A percentile compares a stretch with the other conserved stretches of the same genome.
phyloP scores from a whole-genome alignment of 2,113 vertebrate species.

The Coracopsis vasa region DNA sequence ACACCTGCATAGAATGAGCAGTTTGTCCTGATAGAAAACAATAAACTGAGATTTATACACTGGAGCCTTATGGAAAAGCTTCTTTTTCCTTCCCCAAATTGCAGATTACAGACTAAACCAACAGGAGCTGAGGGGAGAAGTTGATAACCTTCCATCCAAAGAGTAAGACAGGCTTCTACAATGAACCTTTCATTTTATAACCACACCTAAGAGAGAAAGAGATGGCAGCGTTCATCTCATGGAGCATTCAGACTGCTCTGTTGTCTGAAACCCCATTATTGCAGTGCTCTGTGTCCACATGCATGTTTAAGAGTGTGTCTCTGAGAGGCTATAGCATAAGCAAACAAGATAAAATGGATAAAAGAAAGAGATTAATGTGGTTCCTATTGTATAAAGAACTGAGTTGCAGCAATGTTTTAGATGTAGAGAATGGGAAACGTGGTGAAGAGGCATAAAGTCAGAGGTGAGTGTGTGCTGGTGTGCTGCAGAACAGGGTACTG shows the following conservation, averaged over 20 bases:
- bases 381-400: no score
- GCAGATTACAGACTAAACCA: slow-evolving; percentile 19
- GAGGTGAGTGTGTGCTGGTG: background rate
- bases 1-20: background rate
- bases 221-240: accelerated
- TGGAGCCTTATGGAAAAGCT: slow-evolving; percentile 6
- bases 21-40: slow-evolving; percentile 12
- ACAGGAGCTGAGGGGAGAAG: background rate
- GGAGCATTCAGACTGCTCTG: accelerated
- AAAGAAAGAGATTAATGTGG: background rate
- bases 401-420: background rate
- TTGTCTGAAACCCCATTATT: background rate
- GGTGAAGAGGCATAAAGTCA: background rate
- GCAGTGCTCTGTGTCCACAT: background rate
- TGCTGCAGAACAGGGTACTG: background rate
- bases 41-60: slow-evolving; percentile 29
- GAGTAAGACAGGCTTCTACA: background rate
- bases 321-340: background rate
- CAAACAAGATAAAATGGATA: background rate
- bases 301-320: accelerated
- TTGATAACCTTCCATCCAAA: background rate
- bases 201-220: background rate
- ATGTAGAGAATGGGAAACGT: background rate
- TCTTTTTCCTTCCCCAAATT: slow-evolving; percentile 8
- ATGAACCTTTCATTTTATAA: background rate